Conservation (phyloP, 2,888 invertebrate genomes). For the Acanthacorydalis orientalis region DNA sequence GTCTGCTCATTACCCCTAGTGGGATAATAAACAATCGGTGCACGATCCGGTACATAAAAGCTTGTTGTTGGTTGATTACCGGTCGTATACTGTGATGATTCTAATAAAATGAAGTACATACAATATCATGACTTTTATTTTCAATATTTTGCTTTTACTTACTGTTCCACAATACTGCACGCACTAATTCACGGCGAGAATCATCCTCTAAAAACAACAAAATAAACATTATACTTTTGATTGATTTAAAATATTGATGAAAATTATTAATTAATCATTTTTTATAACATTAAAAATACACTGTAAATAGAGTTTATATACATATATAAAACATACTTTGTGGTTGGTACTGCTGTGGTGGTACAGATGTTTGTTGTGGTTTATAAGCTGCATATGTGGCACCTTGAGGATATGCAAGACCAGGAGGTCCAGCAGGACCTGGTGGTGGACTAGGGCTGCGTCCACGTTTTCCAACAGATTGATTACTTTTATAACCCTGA, state of each 20-base stretch:
- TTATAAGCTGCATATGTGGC: slow-evolving; percentile 24
- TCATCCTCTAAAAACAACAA: slow-evolving; percentile 35
- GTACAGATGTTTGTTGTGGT: slow-evolving; percentile 23
- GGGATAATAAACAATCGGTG: slow-evolving; percentile 25
- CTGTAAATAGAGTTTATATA: neutral
- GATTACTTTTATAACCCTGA: slow-evolving; percentile 25
- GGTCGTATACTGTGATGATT: slow-evolving; percentile 32
- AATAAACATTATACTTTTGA: no score
- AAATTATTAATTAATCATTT: neutral
- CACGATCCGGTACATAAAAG: slow-evolving; percentile 31
- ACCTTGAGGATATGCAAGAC: slow-evolving; percentile 1
- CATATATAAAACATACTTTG: slow-evolving; percentile 34
- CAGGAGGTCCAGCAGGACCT: slow-evolving; percentile 21
- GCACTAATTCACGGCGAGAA: slow-evolving; percentile 60
- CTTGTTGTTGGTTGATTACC: slow-evolving; percentile 26
- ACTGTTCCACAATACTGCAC: slow-evolving; percentile 78
- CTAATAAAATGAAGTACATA: slow-evolving; percentile 19
- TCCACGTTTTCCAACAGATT: slow-evolving; percentile 38
- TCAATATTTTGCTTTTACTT: slow-evolving; percentile 27
- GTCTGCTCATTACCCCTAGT: neutral
- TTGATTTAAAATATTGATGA: no score
- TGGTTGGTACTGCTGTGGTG: slow-evolving; percentile 37
- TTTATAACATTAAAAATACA: no score
- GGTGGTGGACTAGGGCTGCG: slow-evolving; percentile 47
- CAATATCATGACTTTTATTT: neutral